phyloP scores from a whole-genome alignment of 2,888 invertebrate genomes.

The Pseudococcus longispinus region DNA sequence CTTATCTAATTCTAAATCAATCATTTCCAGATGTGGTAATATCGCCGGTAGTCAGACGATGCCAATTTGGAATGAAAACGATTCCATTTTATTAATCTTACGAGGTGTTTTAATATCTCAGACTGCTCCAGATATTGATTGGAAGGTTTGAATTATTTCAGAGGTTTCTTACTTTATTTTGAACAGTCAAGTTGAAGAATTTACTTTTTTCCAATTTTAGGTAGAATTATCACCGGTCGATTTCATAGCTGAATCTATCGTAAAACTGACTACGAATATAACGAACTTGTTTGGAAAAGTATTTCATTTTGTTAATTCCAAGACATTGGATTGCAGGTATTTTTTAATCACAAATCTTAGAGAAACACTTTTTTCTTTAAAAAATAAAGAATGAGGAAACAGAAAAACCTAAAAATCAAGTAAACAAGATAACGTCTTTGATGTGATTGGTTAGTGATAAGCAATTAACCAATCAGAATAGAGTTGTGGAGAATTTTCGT shows the following conservation, averaged over 20 bases:
- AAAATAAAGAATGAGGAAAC: too few species aligned
- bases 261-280: slow-evolving; percentile 58
- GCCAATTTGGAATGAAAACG: slow-evolving; percentile 60
- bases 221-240: slow-evolving; percentile 61
- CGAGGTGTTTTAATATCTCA: slow-evolving; percentile 46
- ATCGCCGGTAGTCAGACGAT: slow-evolving; percentile 59
- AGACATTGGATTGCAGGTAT: slow-evolving; percentile 59
- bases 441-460: too few species aligned
- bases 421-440: too few species aligned
- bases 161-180: not conserved
- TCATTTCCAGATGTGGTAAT: slow-evolving; percentile 60
- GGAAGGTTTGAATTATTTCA: slow-evolving; percentile 57
- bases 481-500: too few species aligned
- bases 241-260: slow-evolving; percentile 59
- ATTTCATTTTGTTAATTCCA: slow-evolving; percentile 60
- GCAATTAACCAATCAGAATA: too few species aligned
- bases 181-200: not conserved
- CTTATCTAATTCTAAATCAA: not conserved
- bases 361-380: too few species aligned
- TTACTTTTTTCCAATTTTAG: slow-evolving; percentile 58
- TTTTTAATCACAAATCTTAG: slow-evolving; percentile 55
- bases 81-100: slow-evolving; percentile 31
- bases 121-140: slow-evolving; percentile 56
- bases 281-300: slow-evolving; percentile 59
- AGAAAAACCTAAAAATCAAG: not conserved